phyloP scores from a whole-genome alignment of 1,140 invertebrate genomes.

The Parapsyche elsis region DNA sequence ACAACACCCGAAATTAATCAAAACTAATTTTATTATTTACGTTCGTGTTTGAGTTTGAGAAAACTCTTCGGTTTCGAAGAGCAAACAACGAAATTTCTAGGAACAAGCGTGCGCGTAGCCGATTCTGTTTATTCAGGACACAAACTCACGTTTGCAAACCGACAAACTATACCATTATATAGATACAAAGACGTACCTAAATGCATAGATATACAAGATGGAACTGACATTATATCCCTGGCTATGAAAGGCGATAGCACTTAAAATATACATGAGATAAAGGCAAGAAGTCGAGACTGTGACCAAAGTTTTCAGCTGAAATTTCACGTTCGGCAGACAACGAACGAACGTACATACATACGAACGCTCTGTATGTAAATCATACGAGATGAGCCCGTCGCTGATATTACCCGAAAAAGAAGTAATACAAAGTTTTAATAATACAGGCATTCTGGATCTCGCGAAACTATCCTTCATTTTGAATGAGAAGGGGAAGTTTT shows the following conservation, averaged over 20 bases:
- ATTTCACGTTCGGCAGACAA: no score
- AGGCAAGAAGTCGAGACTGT: background rate
- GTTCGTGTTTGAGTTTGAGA: background rate
- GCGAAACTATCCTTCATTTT: slow-evolving; percentile 44
- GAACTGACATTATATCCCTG: background rate
- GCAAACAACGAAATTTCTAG: background rate
- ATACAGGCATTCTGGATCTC: slow-evolving; percentile 45
- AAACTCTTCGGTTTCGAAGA: background rate
- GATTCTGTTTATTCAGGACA: slow-evolving; percentile 1
- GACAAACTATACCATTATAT: background rate
- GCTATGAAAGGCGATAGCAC: background rate
- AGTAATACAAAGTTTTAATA: slow-evolving; percentile 51
- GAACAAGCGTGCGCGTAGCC: background rate
- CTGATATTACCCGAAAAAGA: slow-evolving; percentile 46
- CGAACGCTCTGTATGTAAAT: background rate
- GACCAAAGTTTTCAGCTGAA: background rate
- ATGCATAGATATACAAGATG: background rate
- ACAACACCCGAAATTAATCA: background rate
- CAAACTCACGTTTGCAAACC: background rate
- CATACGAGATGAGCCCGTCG: background rate
- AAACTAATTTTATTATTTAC: background rate
- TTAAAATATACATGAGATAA: background rate
- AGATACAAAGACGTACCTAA: background rate
- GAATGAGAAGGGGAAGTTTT: slow-evolving; percentile 39
- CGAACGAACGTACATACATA: no score